phyloP scores from a whole-genome alignment of 2,888 invertebrate genomes.

The Caenorhabditis sp. region DNA sequence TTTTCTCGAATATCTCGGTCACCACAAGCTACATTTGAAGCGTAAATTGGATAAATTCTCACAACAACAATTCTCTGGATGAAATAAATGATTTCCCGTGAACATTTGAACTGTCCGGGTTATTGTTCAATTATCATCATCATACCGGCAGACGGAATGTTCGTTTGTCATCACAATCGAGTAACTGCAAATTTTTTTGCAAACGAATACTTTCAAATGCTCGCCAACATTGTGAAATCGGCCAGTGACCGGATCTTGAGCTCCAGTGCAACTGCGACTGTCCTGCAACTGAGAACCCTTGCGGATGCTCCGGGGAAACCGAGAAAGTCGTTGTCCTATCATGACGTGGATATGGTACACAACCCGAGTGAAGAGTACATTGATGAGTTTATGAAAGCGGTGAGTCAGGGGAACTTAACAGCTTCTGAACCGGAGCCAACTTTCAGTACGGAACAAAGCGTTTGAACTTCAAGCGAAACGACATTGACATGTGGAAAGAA shows the following conservation, averaged over 20 bases:
- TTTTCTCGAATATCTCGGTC: not conserved
- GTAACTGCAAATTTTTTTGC: no score
- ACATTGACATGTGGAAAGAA: constrained; percentile 25
- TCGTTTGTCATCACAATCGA: no score
- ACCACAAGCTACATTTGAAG: not conserved
- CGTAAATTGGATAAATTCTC: no score
- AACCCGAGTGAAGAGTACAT: not conserved
- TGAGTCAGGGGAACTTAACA: not conserved
- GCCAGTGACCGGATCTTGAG: not conserved
- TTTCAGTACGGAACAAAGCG: constrained; percentile 47
- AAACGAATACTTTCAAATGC: no score
- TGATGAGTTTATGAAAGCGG: constrained; percentile 11
- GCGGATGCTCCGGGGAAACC: not conserved
- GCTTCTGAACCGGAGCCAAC: no score
- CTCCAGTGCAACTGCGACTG: not conserved
- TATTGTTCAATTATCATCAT: no score
- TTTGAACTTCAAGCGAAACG: constrained; percentile 26
- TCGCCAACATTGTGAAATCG: no score
- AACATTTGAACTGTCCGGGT: no score
- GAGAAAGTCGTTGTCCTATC: not conserved
- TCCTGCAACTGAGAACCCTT: not conserved
- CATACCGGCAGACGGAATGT: no score
- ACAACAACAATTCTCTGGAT: no score
- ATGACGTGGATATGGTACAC: not conserved
- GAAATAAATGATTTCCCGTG: no score